phyloP scores from a whole-genome alignment of 2,113 vertebrate genomes.

The Charadrius vociferus region DNA sequence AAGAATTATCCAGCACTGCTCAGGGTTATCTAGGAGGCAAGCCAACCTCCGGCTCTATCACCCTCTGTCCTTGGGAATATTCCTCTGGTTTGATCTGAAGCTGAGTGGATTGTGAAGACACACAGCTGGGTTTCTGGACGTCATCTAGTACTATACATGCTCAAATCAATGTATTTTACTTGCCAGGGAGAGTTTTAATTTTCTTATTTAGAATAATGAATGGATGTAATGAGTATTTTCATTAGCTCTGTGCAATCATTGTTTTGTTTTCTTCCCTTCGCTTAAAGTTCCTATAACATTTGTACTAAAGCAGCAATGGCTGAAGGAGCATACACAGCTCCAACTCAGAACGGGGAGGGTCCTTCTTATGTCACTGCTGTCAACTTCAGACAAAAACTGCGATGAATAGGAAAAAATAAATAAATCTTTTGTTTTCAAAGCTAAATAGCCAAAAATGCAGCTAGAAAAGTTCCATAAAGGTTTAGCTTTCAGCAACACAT shows the following conservation, averaged over 20 bases:
- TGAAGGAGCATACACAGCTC: not conserved
- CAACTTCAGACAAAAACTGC: constrained; percentile 68
- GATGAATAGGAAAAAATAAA: constrained; percentile 68
- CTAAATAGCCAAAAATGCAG: constrained; percentile 78
- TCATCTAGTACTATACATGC: not conserved
- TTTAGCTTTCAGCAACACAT: constrained; percentile 75
- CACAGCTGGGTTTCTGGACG: constrained; percentile 31
- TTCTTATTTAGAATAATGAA: constrained; percentile 36
- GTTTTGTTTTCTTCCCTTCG: not conserved
- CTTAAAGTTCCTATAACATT: constrained; percentile 63
- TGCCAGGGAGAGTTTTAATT: not conserved
- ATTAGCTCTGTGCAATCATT: not conserved
- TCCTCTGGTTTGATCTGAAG: constrained; percentile 22
- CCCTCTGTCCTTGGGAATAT: constrained; percentile 38
- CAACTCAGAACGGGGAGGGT: constrained; percentile 36
- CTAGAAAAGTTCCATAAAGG: constrained; percentile 77
- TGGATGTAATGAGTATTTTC: not conserved
- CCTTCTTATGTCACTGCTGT: constrained; percentile 66
- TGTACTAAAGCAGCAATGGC: constrained; percentile 4
- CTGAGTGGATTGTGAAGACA: not conserved
- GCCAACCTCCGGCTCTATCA: not conserved
- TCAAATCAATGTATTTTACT: not conserved
- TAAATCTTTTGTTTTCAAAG: constrained; percentile 79
- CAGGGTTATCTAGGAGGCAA: constrained; percentile 49
- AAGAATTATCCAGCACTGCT: constrained; percentile 4